A percentile compares a stretch with the other conserved stretches of the same genome.
Conservation (phyloP, 2,888 invertebrate species). For the Apamea crenata region DNA sequence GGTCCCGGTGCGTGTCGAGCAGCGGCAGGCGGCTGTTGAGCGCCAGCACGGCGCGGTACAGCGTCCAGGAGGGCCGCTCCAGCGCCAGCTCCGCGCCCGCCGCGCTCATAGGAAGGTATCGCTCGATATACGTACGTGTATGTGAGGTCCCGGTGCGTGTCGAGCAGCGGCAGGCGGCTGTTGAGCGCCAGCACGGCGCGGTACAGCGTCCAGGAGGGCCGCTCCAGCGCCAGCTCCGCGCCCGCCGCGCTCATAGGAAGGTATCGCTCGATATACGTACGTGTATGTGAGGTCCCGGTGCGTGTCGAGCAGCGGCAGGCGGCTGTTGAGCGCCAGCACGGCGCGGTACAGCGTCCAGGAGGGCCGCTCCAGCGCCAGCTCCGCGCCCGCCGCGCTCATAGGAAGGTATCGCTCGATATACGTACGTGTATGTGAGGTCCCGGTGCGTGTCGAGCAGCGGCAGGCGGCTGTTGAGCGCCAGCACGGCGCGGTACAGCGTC, state of each 20-base stretch:
- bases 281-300: constrained; percentile 98
- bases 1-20: constrained; percentile 97
- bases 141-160: constrained; percentile 97
- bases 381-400: too few relatives aligned
- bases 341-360: constrained; percentile 98
- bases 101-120: neutral
- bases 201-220: constrained; percentile 98
- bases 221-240: too few relatives aligned
- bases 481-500: constrained; percentile 98
- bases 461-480: constrained; percentile 92
- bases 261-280: constrained; percentile 86
- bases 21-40: constrained; percentile 91
- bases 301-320: constrained; percentile 93
- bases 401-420: constrained; percentile 60
- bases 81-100: too few relatives aligned
- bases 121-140: constrained; percentile 93
- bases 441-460: constrained; percentile 95
- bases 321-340: constrained; percentile 94
- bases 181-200: constrained; percentile 96
- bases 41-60: constrained; percentile 98
- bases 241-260: too few relatives aligned
- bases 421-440: constrained; percentile 98
- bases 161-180: constrained; percentile 91
- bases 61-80: constrained; percentile 96
- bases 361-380: constrained; percentile 94